These are phyloP conservation scores for Acleris holmiana DNA, from an alignment of 2,888 invertebrate genomes.

Conservation along the genomic window DNA sequence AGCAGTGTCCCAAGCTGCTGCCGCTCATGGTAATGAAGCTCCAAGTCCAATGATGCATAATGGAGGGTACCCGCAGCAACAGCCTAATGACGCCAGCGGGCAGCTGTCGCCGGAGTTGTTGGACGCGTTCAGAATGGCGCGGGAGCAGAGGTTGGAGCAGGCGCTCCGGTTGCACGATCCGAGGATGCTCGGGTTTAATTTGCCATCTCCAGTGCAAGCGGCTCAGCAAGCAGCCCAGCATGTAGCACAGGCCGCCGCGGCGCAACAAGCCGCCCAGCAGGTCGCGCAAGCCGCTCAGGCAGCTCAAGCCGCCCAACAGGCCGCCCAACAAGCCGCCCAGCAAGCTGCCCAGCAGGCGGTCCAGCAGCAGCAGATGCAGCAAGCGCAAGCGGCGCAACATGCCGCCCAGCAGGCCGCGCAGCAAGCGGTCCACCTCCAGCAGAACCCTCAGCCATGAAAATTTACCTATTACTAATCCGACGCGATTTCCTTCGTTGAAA, in stretches of 20 bases:
- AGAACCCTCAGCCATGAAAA: conserved; percentile 89
- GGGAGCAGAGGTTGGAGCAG: conserved; percentile 92
- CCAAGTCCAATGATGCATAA: conserved; percentile 77
- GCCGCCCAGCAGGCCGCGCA: conserved; percentile 78
- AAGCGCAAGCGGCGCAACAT: conserved; percentile 55
- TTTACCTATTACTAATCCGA: conserved; percentile 91
- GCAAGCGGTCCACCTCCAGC: conserved; percentile 82
- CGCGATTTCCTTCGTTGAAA: conserved; percentile 66
- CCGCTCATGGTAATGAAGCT: conserved; percentile 76
- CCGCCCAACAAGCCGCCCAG: conserved; percentile 53
- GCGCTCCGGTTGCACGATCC: conserved; percentile 93
- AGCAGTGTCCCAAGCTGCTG: conserved; percentile 90
- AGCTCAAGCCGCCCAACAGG: conserved; percentile 52
- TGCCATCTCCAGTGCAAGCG: conserved; percentile 78
- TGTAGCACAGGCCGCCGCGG: conserved; percentile 51
- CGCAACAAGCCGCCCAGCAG: conserved; percentile 52
- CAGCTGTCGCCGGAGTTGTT: conserved; percentile 89
- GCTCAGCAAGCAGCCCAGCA: conserved; percentile 63
- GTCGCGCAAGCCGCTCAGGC: conserved; percentile 51
- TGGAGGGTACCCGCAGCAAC: conserved; percentile 74
- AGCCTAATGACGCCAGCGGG: conserved; percentile 71
- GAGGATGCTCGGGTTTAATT: conserved; percentile 90
- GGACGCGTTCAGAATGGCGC: conserved; percentile 88
- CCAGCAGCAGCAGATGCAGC: conserved; percentile 58
- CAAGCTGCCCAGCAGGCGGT: conserved; percentile 54